phyloP scores from a whole-genome alignment of 2,888 invertebrate genomes.

The Cheilosia urbana region DNA sequence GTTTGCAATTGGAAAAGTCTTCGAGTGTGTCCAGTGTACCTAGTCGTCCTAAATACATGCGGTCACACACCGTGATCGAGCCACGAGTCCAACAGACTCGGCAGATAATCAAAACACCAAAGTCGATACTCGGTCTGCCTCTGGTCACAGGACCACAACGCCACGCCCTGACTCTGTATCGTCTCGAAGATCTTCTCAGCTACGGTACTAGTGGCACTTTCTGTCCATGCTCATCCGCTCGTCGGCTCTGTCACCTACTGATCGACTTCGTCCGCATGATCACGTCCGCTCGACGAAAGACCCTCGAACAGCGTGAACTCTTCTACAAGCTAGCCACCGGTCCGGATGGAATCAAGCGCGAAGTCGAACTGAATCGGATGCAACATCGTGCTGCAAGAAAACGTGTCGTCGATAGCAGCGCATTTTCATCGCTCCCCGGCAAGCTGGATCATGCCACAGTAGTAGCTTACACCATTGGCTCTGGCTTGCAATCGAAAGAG shows the following conservation, averaged over 20 bases:
- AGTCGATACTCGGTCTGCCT: conserved; percentile 86
- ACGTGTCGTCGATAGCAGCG: conserved; percentile 89
- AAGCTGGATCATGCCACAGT: conserved; percentile 95
- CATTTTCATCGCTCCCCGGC: conserved; percentile 89
- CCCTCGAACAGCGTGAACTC: conserved; percentile 92
- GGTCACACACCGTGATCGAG: conserved; percentile 84
- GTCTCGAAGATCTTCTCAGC: conserved; percentile 90
- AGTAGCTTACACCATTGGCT: conserved; percentile 91
- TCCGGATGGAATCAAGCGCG: conserved; percentile 84
- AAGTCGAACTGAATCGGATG: conserved; percentile 86
- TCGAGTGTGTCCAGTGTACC: conserved; percentile 78
- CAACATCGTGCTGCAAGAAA: conserved; percentile 89
- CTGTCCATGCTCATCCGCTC: conserved; percentile 86
- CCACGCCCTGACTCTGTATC: conserved; percentile 89
- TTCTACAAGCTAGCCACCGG: conserved; percentile 87
- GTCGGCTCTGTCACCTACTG: conserved; percentile 88
- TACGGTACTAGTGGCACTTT: conserved; percentile 88
- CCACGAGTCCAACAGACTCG: conserved; percentile 79
- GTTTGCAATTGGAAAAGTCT: conserved; percentile 71
- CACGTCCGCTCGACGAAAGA: conserved; percentile 92
- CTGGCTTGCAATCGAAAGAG: conserved; percentile 81
- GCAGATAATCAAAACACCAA: conserved; percentile 81
- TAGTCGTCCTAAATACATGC: conserved; percentile 83
- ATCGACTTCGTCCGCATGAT: conserved; percentile 91
- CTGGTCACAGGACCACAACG: conserved; percentile 90